These are phyloP conservation scores for Dicrurus megarhynchus DNA, from an alignment of 2,113 vertebrate species.

Conservation along the genomic window DNA sequence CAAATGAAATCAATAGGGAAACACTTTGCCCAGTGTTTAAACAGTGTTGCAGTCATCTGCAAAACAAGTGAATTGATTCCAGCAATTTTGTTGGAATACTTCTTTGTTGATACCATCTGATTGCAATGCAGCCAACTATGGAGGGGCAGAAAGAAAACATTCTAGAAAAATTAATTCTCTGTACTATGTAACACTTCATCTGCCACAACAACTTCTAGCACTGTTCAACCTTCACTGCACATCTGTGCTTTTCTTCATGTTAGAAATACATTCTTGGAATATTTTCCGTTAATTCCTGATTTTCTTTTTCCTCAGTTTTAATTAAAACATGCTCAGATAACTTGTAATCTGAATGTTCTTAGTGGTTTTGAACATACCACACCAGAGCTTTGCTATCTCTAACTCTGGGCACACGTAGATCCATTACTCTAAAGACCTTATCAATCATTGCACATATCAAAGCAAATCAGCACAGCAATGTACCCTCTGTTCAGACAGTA, in stretches of 20 bases:
- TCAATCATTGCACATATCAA: rapidly evolving
- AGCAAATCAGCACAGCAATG: background rate
- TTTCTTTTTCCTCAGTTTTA: background rate
- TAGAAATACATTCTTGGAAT: background rate
- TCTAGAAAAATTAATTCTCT: background rate
- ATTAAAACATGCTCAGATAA: background rate
- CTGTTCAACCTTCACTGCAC: background rate
- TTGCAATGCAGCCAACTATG: background rate
- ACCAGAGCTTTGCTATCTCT: background rate
- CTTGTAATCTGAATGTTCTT: background rate
- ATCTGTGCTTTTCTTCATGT: background rate
- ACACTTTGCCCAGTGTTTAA: background rate
- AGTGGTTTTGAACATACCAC: background rate
- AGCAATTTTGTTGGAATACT: background rate
- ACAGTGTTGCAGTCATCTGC: background rate
- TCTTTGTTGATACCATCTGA: background rate
- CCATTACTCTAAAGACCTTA: background rate
- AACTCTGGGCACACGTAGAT: background rate
- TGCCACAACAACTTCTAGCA: background rate
- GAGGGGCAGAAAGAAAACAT: background rate
- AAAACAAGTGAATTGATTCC: background rate
- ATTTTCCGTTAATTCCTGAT: background rate
- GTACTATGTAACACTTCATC: background rate
- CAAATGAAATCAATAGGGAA: background rate
- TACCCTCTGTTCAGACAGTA: background rate